These are phyloP conservation scores for Tetrapedia diversipes DNA, from an alignment of 2,888 invertebrate genomes.

Conservation along the genomic window DNA sequence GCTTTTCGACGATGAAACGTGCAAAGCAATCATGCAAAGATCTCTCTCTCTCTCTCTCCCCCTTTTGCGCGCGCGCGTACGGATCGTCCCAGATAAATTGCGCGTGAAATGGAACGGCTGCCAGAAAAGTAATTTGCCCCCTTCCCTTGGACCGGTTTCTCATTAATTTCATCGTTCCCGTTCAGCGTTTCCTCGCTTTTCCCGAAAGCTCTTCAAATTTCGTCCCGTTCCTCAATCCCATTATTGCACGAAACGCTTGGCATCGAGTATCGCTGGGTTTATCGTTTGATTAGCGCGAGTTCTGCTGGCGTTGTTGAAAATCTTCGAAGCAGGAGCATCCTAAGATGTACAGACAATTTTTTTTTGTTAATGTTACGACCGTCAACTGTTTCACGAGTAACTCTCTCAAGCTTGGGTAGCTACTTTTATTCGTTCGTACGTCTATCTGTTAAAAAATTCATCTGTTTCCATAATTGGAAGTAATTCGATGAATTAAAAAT, in stretches of 20 bases:
- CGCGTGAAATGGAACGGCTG: conserved; percentile 68
- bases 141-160: conserved; percentile 46
- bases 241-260: not conserved
- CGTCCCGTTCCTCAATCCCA: not conserved
- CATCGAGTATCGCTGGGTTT: conserved; percentile 1
- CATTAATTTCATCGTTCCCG: conserved; percentile 62
- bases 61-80: no score
- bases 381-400: no score
- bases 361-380: no score
- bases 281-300: not conserved
- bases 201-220: conserved; percentile 6
- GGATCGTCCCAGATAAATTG: conserved; percentile 64
- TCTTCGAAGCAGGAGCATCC: not conserved
- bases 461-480: no score
- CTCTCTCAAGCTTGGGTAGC: no score
- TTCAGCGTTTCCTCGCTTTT: conserved; percentile 8
- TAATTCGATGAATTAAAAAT: no score
- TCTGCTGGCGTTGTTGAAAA: no score
- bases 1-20: conserved; percentile 42
- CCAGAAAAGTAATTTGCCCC: conserved; percentile 65
- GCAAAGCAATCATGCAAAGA: conserved; percentile 67
- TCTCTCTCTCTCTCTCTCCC: no score
- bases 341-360: no score
- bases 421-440: no score
- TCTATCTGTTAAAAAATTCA: no score